Conservation (phyloP, 2,113 vertebrate species). For the Ictalurus punctatus region DNA sequence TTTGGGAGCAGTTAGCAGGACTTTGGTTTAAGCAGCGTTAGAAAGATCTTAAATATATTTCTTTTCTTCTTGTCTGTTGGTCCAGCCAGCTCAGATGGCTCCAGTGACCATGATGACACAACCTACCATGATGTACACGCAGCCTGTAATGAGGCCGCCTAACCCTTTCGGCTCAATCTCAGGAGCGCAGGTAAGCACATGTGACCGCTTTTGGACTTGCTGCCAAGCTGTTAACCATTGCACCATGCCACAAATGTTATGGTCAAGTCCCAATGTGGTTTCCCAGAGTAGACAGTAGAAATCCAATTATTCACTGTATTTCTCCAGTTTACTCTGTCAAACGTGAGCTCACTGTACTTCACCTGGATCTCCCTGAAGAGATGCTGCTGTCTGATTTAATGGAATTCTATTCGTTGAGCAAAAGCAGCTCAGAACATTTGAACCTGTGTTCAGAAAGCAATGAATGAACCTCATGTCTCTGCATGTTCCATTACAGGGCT, state of each 20-base stretch:
- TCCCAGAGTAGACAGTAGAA: neutral
- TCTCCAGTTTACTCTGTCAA: neutral
- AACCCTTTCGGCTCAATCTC: constrained; percentile 90
- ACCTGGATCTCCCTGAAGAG: constrained; percentile 16
- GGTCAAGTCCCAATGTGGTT: neutral
- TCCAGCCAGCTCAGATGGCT: constrained; percentile 85
- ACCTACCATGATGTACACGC: constrained; percentile 91
- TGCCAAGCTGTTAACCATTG: neutral
- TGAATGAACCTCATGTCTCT: constrained; percentile 21
- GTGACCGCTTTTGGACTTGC: neutral
- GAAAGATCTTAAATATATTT: neutral
- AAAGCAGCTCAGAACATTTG: constrained; percentile 23
- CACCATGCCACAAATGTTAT: neutral
- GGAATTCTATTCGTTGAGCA: constrained; percentile 43
- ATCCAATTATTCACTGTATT: neutral
- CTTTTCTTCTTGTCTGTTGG: neutral
- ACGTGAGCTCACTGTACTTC: neutral
- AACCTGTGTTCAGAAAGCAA: constrained; percentile 49
- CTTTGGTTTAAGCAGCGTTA: neutral
- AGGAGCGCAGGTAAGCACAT: constrained; percentile 83
- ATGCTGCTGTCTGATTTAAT: constrained; percentile 14
- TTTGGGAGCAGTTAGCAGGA: neutral
- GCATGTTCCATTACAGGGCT: constrained; percentile 47
- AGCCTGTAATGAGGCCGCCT: constrained; percentile 90
- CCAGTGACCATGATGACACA: constrained; percentile 89